Evolutionary conservation across 2,113 vertebrate genomes (phyloP).

Genomic region (Eudyptes chrysolophus): DNA sequence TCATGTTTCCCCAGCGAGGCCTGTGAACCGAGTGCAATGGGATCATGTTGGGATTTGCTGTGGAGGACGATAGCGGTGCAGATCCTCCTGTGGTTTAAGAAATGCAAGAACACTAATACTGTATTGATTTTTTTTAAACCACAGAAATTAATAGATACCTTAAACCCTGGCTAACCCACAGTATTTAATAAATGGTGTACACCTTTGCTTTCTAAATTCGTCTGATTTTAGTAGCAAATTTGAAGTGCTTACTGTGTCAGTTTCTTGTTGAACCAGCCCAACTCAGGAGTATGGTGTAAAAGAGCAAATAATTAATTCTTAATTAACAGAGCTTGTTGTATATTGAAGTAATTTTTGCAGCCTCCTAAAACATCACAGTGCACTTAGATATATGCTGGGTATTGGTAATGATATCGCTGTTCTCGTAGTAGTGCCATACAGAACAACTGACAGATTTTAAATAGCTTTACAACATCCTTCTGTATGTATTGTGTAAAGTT

Average conservation of each 20-base stretch:
- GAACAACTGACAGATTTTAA: background rate
- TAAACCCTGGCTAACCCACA: background rate
- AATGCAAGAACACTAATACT: background rate
- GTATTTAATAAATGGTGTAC: background rate
- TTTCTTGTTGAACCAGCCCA: background rate
- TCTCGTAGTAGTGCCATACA: background rate
- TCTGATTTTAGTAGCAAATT: background rate
- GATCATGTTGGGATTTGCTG: background rate
- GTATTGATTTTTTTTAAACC: background rate
- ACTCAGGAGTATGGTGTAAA: background rate
- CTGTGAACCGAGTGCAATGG: fast-evolving
- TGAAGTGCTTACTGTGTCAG: background rate
- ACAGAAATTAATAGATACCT: background rate
- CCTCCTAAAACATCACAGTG: background rate
- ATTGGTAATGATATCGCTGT: background rate
- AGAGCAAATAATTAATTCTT: background rate
- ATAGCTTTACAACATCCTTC: background rate
- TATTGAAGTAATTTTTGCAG: background rate
- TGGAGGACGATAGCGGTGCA: background rate
- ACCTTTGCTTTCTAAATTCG: background rate
- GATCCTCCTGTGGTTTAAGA: background rate
- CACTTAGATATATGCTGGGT: background rate
- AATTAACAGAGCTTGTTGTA: background rate
- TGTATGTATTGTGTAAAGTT: background rate
- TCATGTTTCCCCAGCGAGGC: background rate